Evolutionary conservation across 2,113 vertebrate species (phyloP).

Genomic region (Alosa alosa): DNA sequence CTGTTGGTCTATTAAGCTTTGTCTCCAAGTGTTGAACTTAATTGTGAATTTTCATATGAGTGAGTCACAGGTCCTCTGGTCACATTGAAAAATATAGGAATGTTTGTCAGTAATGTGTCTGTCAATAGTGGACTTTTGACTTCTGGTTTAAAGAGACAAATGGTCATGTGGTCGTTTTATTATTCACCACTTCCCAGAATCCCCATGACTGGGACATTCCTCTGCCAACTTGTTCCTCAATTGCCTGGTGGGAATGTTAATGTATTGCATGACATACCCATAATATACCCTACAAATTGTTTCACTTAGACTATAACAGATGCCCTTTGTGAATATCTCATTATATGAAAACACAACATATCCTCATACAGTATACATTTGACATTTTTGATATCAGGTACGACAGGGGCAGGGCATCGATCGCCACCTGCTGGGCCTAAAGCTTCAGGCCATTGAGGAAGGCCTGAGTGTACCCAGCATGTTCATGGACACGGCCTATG

Average conservation of each 20-base stretch:
- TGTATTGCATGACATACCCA: not conserved
- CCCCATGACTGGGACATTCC: not conserved
- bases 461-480: conserved; percentile 77
- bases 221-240: not conserved
- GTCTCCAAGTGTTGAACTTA: too few species aligned
- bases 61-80: not conserved
- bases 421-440: conserved; percentile 77
- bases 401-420: conserved; percentile 76
- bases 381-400: conserved; percentile 55
- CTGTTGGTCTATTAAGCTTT: not conserved
- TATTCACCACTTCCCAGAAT: not conserved
- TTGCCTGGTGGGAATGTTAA: not conserved
- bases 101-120: not conserved
- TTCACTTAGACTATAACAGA: not conserved
- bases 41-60: too few species aligned
- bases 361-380: not conserved
- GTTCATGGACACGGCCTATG: conserved; percentile 83
- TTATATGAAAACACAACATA: not conserved
- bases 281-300: not conserved
- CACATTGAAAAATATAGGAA: not conserved
- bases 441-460: conserved; percentile 78
- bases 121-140: not conserved
- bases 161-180: not conserved
- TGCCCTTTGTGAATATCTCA: not conserved
- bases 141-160: not conserved